These are phyloP conservation scores for Gymnothorax reevesii DNA, from an alignment of 2,797 vertebrate species.

Conservation along the genomic window DNA sequence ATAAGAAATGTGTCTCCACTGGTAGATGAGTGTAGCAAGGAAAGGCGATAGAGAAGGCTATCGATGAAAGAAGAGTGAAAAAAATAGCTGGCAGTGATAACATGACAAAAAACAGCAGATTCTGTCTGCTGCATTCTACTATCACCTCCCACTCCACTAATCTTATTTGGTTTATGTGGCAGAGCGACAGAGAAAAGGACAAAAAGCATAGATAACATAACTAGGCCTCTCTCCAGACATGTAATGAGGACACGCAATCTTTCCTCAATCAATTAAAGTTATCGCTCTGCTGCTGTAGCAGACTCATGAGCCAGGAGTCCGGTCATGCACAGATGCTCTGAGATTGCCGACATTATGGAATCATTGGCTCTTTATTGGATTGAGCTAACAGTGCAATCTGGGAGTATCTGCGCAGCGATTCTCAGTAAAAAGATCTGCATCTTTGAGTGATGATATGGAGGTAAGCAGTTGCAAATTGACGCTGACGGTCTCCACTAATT, in stretches of 20 bases:
- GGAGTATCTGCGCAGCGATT: no score
- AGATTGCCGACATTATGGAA: not conserved
- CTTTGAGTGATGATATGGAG: no score
- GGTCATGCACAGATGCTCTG: conserved; percentile 9
- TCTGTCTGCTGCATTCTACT: not conserved
- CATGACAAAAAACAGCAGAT: not conserved
- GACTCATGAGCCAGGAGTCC: not conserved
- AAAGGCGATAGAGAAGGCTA: not conserved
- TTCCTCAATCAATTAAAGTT: not conserved
- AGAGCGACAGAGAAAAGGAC: not conserved
- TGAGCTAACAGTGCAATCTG: no score
- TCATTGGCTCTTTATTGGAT: not conserved
- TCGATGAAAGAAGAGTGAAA: not conserved
- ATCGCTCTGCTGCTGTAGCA: no score
- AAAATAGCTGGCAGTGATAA: not conserved
- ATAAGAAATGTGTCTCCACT: not conserved
- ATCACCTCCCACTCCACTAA: not conserved
- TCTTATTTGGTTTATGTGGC: not conserved
- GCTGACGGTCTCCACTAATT: no score
- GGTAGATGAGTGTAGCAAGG: not conserved
- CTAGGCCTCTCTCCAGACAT: not conserved
- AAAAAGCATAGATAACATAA: not conserved
- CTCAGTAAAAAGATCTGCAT: no score
- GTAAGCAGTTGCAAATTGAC: no score
- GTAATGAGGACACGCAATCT: not conserved